phyloP scores from a whole-genome alignment of 2,888 invertebrate species.

The Cryptosula pallasiana region DNA sequence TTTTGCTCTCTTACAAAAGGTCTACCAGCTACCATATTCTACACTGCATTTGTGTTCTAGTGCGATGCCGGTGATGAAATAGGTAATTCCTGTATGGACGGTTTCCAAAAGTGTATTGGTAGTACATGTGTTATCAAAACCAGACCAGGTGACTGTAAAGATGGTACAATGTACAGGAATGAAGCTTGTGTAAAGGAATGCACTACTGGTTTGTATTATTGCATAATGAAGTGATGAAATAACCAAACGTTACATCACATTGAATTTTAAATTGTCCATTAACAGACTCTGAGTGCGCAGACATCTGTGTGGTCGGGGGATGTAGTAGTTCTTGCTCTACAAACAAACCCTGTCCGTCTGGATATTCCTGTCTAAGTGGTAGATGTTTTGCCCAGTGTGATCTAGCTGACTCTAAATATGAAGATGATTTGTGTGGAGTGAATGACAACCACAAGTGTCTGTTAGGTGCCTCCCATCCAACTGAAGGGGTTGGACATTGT shows the following conservation, averaged over 20 bases:
- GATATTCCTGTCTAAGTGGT: slow-evolving; percentile 11
- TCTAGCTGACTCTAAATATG: neutral
- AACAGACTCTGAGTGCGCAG: neutral
- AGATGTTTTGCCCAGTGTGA: slow-evolving; percentile 19
- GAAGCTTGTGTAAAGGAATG: neutral
- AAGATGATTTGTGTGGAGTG: neutral
- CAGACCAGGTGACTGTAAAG: neutral
- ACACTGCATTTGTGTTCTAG: neutral
- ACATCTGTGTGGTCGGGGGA: slow-evolving; percentile 21
- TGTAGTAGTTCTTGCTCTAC: slow-evolving; percentile 14
- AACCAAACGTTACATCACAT: too few relatives aligned
- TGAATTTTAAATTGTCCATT: too few relatives aligned
- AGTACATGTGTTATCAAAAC: neutral
- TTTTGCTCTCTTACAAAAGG: too few relatives aligned
- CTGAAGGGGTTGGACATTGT: neutral
- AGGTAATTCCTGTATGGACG: neutral
- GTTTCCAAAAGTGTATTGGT: neutral
- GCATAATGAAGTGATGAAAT: too few relatives aligned
- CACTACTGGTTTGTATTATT: neutral
- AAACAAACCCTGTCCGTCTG: slow-evolving; percentile 8
- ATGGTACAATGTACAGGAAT: neutral
- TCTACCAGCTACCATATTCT: too few relatives aligned
- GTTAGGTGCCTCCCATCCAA: neutral
- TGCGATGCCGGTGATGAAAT: neutral
- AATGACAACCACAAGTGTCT: neutral